phyloP scores from a whole-genome alignment of 2,113 vertebrate species.

The Urocynchramus pylzowi region DNA sequence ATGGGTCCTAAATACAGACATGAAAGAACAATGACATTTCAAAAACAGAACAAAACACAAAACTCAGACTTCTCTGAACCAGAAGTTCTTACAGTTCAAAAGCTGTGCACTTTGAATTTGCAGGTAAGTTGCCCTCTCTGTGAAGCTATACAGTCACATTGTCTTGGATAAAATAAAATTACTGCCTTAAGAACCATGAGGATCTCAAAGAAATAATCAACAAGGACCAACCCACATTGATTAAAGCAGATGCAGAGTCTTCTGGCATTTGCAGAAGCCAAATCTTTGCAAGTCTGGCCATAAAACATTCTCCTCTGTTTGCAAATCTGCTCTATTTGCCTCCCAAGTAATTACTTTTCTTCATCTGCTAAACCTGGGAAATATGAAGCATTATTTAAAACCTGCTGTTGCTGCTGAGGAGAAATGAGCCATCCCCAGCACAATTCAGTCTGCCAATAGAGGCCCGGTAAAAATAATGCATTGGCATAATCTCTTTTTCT shows the following conservation, averaged over 20 bases:
- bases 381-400: background rate
- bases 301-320: slow-evolving; percentile 48
- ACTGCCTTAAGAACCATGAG: background rate
- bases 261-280: slow-evolving; percentile 15
- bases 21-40: background rate
- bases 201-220: slow-evolving; percentile 20
- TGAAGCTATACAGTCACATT: background rate
- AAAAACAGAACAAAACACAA: background rate
- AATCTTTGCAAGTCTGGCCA: slow-evolving; percentile 19
- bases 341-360: slow-evolving; percentile 22
- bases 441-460: background rate
- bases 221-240: background rate
- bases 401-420: background rate
- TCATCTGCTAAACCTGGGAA: slow-evolving; percentile 40
- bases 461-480: background rate
- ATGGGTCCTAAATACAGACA: background rate
- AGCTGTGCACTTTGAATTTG: background rate
- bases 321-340: slow-evolving; percentile 24
- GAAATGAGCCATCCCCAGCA: background rate
- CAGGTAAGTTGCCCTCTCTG: background rate
- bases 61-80: background rate
- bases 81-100: background rate
- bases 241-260: slow-evolving; percentile 34
- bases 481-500: background rate
- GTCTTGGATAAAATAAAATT: background rate